Percentiles rank a stretch among this genome's conserved stretches.
Conservation (phyloP, 1,140 invertebrate genomes). For the Euura lappo region DNA sequence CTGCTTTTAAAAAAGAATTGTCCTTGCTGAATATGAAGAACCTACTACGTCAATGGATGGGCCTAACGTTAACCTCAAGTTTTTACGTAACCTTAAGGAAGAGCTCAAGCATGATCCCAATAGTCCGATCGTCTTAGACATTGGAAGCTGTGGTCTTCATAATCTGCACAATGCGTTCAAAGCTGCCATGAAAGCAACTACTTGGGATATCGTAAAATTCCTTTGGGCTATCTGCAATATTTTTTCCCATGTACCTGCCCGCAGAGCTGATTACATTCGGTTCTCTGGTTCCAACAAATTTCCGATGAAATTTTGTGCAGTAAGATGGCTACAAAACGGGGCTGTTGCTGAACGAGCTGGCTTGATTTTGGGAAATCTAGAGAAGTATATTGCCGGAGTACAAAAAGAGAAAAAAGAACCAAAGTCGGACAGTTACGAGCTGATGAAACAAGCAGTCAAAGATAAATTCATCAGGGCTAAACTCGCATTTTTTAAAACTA, state of each 20-base stretch:
- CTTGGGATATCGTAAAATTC: conserved; percentile 27
- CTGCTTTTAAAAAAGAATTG: conserved; percentile 21
- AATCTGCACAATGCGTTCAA: conserved; percentile 26
- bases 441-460: conserved; percentile 13
- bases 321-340: conserved; percentile 36
- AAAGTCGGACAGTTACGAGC: conserved; percentile 20
- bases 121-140: conserved; percentile 21
- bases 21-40: conserved; percentile 18
- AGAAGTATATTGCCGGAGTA: too few relatives aligned
- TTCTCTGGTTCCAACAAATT: conserved; percentile 24
- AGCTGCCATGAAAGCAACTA: conserved; percentile 12
- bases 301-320: conserved; percentile 34
- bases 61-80: conserved; percentile 27
- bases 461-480: conserved; percentile 28
- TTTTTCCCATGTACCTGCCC: conserved; percentile 27
- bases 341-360: conserved; percentile 24
- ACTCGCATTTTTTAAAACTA: conserved; percentile 30
- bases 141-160: conserved; percentile 27
- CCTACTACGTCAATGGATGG: conserved; percentile 29
- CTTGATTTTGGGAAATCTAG: too few relatives aligned
- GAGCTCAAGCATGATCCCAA: conserved; percentile 16
- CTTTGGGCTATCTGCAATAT: conserved; percentile 28
- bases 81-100: conserved; percentile 22
- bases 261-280: conserved; percentile 20
- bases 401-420: background rate